Conservation (phyloP, 2,797 vertebrate species). For the Sebastes matsubarae region DNA sequence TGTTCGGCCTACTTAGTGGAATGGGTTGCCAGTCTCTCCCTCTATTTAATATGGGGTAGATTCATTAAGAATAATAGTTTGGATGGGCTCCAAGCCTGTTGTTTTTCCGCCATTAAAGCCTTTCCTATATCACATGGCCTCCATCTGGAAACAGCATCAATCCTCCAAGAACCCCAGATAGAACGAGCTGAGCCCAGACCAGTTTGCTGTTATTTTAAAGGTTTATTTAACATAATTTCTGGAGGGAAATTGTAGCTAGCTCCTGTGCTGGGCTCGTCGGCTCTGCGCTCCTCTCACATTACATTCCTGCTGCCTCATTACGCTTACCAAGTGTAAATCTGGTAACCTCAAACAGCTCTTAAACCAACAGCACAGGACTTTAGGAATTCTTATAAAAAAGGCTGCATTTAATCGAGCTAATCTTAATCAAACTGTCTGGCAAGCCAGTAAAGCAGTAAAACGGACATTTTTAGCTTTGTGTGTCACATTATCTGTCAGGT, state of each 20-base stretch:
- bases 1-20: conserved; percentile 38
- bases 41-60: conserved; percentile 47
- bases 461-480: conserved; percentile 16
- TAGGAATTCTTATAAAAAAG: conserved; percentile 70
- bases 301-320: conserved; percentile 65
- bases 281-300: conserved; percentile 33
- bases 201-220: conserved; percentile 42
- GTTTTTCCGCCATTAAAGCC: conserved; percentile 69
- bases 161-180: conserved; percentile 21
- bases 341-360: conserved; percentile 72
- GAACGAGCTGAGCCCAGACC: conserved; percentile 9
- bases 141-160: conserved; percentile 53
- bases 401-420: conserved; percentile 55
- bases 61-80: conserved; percentile 72
- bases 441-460: conserved; percentile 27
- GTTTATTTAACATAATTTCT: conserved; percentile 35
- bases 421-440: conserved; percentile 59
- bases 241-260: conserved; percentile 23
- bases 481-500: background rate
- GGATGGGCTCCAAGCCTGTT: conserved; percentile 62
- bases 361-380: conserved; percentile 57
- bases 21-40: conserved; percentile 47
- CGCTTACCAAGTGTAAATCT: conserved; percentile 65
- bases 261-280: conserved; percentile 28
- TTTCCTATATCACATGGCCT: conserved; percentile 56